Evolutionary conservation across 2,888 invertebrate species (phyloP), one percentile per base, ranked within the genome.

Genomic region (Caenorhabditis drosophilae): DNA sequence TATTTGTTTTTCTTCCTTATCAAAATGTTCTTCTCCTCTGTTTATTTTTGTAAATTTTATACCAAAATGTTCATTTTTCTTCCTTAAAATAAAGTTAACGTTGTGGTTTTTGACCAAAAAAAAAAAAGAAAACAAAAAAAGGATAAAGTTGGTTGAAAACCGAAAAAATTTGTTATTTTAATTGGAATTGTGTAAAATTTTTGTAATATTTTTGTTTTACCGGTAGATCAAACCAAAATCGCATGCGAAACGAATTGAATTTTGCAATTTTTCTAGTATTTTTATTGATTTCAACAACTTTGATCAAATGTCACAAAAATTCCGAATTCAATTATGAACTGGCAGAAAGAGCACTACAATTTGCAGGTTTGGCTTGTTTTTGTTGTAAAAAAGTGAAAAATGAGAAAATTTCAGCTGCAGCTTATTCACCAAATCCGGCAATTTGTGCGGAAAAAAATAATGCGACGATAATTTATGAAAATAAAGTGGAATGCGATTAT

Each of bases 361-460:
- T 61, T 40, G 60, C 67, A n/a, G 51, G 51, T 51, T 20, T 16
- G 35, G n/a, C 16, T 35, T 48, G 26, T 27, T 1, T 20, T 23
- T 25, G 15, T 27, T 45, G 4, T 0, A n/a, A 38, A 7, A 41
- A 15, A 23, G 15, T 16, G 51, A 11, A 41, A 44, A 34, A 20
- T 35, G 1, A 16, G 26, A n/a, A 15, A 47, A 25, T 53, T 63
- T 27, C 57, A 45, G 76, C 81, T 4, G 79, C 76, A 2, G 73
- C 81, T 0, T 81, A 81, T 50, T 68, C 81, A 0, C 47, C 66
- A 1, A 71, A 79, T 48, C 80, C 81, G 6, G 41, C 45, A 12
- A 57, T 61, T 1, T 81, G 81, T 57, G 35, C 77, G 15, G 22
- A 23, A 25, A 79, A 80, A 50, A 64, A 78, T 35, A 70, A 70